Conservation (phyloP, 1,140 invertebrate species). For the Calliopsis andreniformis region DNA sequence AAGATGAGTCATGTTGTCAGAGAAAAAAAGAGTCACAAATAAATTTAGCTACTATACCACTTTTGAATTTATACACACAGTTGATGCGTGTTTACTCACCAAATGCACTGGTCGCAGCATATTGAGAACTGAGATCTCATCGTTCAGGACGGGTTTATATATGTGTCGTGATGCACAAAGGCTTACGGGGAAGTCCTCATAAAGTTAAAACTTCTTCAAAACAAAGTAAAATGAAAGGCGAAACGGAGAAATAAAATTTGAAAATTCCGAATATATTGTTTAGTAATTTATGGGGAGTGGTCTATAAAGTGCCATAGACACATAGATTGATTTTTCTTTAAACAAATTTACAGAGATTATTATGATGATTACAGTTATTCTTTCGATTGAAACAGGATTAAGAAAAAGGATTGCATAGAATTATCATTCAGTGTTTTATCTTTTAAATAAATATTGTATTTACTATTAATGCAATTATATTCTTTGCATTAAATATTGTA, state of each 20-base stretch:
- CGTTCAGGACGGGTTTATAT: constrained; percentile 21
- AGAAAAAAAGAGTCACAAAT: too few relatives aligned
- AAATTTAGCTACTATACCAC: too few relatives aligned
- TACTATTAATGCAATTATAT: too few relatives aligned
- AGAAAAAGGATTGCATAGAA: too few relatives aligned
- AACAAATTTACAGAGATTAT: too few relatives aligned
- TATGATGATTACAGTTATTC: too few relatives aligned
- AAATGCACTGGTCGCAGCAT: constrained; percentile 22
- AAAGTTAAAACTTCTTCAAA: background rate
- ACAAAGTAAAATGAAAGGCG: background rate
- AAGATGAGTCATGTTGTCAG: too few relatives aligned
- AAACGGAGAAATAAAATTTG: background rate
- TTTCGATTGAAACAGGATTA: too few relatives aligned
- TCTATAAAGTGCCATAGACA: background rate
- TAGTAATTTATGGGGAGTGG: background rate
- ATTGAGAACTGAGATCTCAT: constrained; percentile 17
- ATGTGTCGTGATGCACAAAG: constrained; percentile 4
- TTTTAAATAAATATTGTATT: too few relatives aligned
- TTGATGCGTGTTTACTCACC: constrained; percentile 17
- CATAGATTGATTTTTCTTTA: too few relatives aligned
- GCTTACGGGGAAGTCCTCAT: background rate
- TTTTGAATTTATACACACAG: too few relatives aligned
- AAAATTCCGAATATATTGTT: background rate
- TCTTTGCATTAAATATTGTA: background rate
- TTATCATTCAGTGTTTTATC: too few relatives aligned